Base-by-base conservation (phyloP, 2,888 invertebrate genomes). In the Leptopilina drosophilae region DNA sequence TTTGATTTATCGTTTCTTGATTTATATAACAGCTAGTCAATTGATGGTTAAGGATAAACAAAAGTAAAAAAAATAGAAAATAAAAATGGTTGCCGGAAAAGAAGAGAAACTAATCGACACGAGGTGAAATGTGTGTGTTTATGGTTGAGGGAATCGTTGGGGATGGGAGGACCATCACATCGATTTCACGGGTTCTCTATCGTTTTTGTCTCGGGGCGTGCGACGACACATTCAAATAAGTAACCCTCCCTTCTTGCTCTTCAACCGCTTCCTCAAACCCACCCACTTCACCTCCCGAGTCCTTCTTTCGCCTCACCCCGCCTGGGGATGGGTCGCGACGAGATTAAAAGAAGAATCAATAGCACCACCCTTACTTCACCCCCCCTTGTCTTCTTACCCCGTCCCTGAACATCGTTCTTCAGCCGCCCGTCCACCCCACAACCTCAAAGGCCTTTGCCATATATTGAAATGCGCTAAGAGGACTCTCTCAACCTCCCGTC, bases 301-400 rank as follows among this genome's bases (percentile, higher is more conserved):
- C 80, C 79, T 82, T 84, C 81, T 82, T 84, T 79, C 82, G 73
- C 80, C 82, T 80, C 53, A 26, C 77, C 73, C 59, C 82, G 79
- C 82, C 77, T 53, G 85, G 87, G 89, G 88, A 88, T 89, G 90
- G 89, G 89, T 88, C 87, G 88, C 89, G 90, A 90, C 90, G 90
- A 90, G 90, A 90, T 91, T 90, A 91, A 91, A 91, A 91, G 90
- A 91, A 90, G 90, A 91, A 91, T 90, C 90, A 91, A 90, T 90
- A 90, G 90, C 85, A 85, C 86, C 87, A 86, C 84, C 82, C 67
- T 49, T 78, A 42, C 85, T 83, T 83, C 82, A 81, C 78, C 81
- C 80, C 33, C 12, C 83, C 82, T 83, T 83, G 80, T 83, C 79
- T 85, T 84, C 84, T 83, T 82, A 81, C 80, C 81, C 78, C 77